Evolutionary conservation across 2,113 vertebrate genomes (phyloP).

Genomic region (Callionymus lyra): DNA sequence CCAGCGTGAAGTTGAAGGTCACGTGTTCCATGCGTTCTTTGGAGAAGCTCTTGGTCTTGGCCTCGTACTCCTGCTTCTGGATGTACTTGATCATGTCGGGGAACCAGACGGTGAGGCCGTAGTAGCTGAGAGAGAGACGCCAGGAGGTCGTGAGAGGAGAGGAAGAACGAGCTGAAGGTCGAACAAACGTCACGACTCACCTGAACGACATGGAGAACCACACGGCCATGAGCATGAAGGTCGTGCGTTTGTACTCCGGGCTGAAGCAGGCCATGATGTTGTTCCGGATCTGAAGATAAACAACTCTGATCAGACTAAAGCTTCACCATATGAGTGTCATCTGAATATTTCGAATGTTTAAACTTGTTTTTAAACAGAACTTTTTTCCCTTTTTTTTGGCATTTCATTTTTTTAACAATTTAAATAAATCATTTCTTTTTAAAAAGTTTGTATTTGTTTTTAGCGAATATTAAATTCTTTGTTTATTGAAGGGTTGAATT

Average conservation of each 20-base stretch:
- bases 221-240: constrained; percentile 94
- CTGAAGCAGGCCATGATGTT: constrained; percentile 86
- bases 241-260: constrained; percentile 82
- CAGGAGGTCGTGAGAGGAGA: not conserved
- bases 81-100: constrained; percentile 98
- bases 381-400: too few species aligned
- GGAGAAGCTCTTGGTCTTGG: constrained; percentile 80
- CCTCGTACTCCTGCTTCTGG: constrained; percentile 83
- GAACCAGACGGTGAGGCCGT: constrained; percentile 94
- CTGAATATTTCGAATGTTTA: too few species aligned
- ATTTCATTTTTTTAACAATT: too few species aligned
- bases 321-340: too few species aligned
- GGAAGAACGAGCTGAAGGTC: not conserved
- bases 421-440: too few species aligned
- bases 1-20: constrained; percentile 96
- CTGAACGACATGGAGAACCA: constrained; percentile 99
- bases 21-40: constrained; percentile 81
- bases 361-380: too few species aligned
- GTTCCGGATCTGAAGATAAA: constrained; percentile 70
- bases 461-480: too few species aligned
- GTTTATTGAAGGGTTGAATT: too few species aligned
- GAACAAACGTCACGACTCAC: constrained; percentile 46
- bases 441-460: too few species aligned
- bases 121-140: constrained; percentile 73
- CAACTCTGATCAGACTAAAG: too few species aligned